Conservation (phyloP, 2,113 vertebrate species). For the Bufo gargarizans region DNA sequence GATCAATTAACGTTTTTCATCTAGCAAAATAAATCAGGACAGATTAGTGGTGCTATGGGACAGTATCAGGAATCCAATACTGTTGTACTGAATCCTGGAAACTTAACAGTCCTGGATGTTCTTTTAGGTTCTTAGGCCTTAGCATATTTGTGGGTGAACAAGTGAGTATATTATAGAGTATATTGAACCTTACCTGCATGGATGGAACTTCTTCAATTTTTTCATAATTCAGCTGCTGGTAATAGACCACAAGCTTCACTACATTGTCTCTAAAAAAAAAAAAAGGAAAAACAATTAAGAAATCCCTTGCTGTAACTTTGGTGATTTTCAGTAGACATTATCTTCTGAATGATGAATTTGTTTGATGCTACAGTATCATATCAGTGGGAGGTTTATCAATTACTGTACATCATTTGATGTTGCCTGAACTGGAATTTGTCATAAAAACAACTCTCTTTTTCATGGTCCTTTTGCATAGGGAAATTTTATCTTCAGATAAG, state of each 20-base stretch:
- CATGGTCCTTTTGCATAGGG: no score
- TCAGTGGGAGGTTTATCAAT: neutral
- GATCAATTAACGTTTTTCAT: neutral
- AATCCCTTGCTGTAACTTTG: neutral
- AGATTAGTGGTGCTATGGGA: no score
- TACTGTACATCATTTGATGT: no score
- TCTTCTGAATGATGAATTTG: neutral
- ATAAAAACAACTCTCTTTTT: no score
- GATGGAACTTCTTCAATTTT: slow-evolving; percentile 57
- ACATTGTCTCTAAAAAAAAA: slow-evolving; percentile 49
- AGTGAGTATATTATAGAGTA: neutral
- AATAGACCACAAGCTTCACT: slow-evolving; percentile 57
- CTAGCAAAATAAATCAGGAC: neutral
- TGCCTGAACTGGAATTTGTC: no score
- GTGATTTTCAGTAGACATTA: no score
- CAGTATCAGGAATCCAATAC: no score
- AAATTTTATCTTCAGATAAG: no score
- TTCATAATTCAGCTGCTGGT: slow-evolving; percentile 59
- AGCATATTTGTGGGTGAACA: neutral
- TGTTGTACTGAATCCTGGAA: no score
- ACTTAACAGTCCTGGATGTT: no score
- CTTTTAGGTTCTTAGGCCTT: no score
- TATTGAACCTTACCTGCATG: slow-evolving; percentile 44
- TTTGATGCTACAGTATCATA: neutral
- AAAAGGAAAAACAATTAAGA: neutral